These are phyloP conservation scores for Melanotaenia parkinsoni DNA, from an alignment of 2,797 vertebrate species.

Conservation along the genomic window DNA sequence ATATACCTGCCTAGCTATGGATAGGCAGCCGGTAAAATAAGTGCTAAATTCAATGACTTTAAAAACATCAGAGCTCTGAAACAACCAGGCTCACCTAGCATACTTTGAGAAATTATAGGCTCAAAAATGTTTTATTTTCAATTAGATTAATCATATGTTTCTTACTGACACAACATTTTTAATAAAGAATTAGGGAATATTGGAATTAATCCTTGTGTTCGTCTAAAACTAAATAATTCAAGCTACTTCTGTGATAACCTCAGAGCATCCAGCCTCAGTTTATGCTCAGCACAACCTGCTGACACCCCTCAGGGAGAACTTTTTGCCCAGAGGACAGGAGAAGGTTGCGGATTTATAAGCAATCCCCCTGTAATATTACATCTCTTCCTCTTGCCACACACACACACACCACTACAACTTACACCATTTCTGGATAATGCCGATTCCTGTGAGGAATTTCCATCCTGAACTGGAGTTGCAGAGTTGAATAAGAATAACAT, in stretches of 20 bases:
- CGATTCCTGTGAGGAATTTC: constrained; percentile 67
- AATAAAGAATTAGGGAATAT: not conserved
- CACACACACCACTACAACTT: constrained; percentile 6
- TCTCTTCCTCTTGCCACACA: constrained; percentile 30
- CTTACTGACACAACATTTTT: not conserved
- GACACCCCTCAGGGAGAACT: constrained; percentile 37
- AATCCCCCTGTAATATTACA: constrained; percentile 64
- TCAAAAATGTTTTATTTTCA: not conserved
- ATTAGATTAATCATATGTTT: not conserved
- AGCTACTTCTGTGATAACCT: not conserved
- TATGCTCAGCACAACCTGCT: constrained; percentile 20
- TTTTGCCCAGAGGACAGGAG: constrained; percentile 62
- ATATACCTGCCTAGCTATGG: constrained; percentile 51
- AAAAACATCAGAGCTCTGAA: not conserved
- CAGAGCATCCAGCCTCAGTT: not conserved
- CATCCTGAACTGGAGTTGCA: constrained; percentile 43
- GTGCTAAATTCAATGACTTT: not conserved
- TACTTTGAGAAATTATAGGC: not conserved
- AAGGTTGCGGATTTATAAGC: constrained; percentile 69
- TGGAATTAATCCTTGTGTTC: not conserved
- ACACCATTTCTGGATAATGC: constrained; percentile 50
- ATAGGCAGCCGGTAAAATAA: constrained; percentile 34
- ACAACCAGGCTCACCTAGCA: not conserved
- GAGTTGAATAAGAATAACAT: constrained; percentile 57
- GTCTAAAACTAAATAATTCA: not conserved